Base-by-base conservation (phyloP, 2,888 invertebrate genomes). In the Nomada hirtipes region DNA sequence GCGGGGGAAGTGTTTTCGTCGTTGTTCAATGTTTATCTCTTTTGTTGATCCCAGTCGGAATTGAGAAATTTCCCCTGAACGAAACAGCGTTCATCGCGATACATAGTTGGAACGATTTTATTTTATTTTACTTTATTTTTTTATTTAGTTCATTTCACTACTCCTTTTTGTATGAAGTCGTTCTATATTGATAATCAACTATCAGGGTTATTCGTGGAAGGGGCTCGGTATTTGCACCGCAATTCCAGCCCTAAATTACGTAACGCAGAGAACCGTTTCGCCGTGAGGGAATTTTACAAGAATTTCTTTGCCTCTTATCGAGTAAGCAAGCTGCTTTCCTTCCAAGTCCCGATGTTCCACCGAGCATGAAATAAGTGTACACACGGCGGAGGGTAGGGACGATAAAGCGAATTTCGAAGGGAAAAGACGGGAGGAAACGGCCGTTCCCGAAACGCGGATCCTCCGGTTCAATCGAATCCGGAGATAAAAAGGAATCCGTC, bases 331-430 rank as follows among this genome's bases (percentile, higher is more conserved):
- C 81, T 78, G 79, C 77, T 87, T 79, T 77, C 86, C 87, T 87
- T 84, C 86, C 78, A 82, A 79, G 87, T 79, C 81, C 55, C 79
- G 87, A 86, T 86, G 85, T 88, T 89, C 86, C 84, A 76, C 89
- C 86, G 84, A 88, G 91, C 92, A 90, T 92, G 92, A 92, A 92
- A 92, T 92, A 91, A 92, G 92, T 90, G 89, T 91, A 89, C 90
- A 90, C 90, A 88, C 80, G 76, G 2, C 36, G 73, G 79, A 67
- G 78, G 75, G 55, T 57, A 60, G 69, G 71, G 81, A 78, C 86
- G 86, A 87, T 84, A 90, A 90, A 90, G 83, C 86, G 88, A 89
- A 86, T 84, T 86, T 86, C 79, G 83, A 72, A 79, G 85, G 83
- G 84, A 68, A 69, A 53, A 73, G 64, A 47, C 36, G 68, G 71